Evolutionary conservation across 64 coral and sea anemone genomes (phyloP), one percentile per base, ranked within the genome.

Genomic region (Catalaphyllia jardinei): DNA sequence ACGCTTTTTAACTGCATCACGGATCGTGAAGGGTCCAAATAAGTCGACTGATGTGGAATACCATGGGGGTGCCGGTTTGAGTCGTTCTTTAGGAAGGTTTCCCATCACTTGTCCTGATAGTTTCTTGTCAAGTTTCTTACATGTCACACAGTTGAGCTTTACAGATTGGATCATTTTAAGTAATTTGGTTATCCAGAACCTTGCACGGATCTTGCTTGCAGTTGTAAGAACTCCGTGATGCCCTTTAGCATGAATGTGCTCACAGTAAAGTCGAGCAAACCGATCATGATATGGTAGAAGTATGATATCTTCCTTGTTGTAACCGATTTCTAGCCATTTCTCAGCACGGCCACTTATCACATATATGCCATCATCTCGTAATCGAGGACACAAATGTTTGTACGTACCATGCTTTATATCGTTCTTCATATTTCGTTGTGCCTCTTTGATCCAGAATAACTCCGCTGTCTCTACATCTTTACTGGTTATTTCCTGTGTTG

Each of bases 181-280:
- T 35, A 62, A 20, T 19, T 74, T 59, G 74, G 74, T 62, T 61
- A 88, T 88, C 72, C 73, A 88, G 60, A 75, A 76, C 71, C 54
- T 76, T 24, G 52, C 24, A 20, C 74, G 73, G 33, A 88, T 78
- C 60, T 88, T 88, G 73, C 87, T 88, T 60, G 74, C 29, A 77
- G 73, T 88, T 27, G 87, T 42, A 42, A 62, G 28, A 60, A 78
- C 87, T 77, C 73, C 87, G 33, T 77, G 72, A 75, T 88, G 87
- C 13, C 73, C 87, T 24, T 77, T 78, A 33, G 42, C 25, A 60
- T 88, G 74, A 29, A 88, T 76, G 60, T 62, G 25, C 57, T 88
- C 33, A 3, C 1, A 35, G 33, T 35, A 35, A 35, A 35, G 33
- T 35, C 33, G 33, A 35, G 33, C 33, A 25, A 88, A 60, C 33